Evolutionary conservation across 2,113 vertebrate species (phyloP).

Genomic region (Sakesphorus luctuosus): DNA sequence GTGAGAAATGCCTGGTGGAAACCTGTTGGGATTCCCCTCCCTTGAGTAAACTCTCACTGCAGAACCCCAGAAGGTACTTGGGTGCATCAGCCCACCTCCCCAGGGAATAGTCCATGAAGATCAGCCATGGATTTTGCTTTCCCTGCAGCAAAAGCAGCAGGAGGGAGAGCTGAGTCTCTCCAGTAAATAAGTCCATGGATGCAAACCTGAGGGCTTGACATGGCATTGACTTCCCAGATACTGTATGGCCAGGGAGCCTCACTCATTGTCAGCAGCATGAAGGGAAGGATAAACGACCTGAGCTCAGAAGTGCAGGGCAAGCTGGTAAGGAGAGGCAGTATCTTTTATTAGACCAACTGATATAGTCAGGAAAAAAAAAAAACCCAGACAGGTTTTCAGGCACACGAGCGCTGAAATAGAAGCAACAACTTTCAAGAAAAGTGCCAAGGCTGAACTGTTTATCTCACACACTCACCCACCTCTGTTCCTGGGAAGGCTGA

Average conservation of each 20-base stretch:
- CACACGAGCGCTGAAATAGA: not conserved
- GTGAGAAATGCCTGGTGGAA: not conserved
- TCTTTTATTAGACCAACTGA: conserved; percentile 37
- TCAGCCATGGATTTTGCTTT: not conserved
- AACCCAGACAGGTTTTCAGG: not conserved
- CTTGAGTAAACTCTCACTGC: rapidly evolving
- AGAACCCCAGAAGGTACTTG: not conserved
- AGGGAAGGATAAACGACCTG: not conserved
- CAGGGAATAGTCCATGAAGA: not conserved
- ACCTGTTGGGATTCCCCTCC: rapidly evolving
- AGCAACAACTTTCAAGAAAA: conserved; percentile 9
- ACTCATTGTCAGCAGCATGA: not conserved
- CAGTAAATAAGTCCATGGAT: not conserved
- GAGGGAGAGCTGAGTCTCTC: not conserved
- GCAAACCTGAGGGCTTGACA: not conserved
- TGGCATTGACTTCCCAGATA: not conserved
- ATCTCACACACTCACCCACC: not conserved
- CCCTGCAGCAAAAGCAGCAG: not conserved
- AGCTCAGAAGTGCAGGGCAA: conserved; percentile 9
- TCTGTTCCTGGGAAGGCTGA: not conserved
- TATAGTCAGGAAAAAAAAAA: not conserved
- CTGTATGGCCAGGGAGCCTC: not conserved
- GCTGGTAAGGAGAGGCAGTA: not conserved
- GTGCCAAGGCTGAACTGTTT: conserved; percentile 13
- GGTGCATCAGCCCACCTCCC: not conserved